Base-by-base conservation (phyloP, 2,797 vertebrate species). In the Alectoris magna region DNA sequence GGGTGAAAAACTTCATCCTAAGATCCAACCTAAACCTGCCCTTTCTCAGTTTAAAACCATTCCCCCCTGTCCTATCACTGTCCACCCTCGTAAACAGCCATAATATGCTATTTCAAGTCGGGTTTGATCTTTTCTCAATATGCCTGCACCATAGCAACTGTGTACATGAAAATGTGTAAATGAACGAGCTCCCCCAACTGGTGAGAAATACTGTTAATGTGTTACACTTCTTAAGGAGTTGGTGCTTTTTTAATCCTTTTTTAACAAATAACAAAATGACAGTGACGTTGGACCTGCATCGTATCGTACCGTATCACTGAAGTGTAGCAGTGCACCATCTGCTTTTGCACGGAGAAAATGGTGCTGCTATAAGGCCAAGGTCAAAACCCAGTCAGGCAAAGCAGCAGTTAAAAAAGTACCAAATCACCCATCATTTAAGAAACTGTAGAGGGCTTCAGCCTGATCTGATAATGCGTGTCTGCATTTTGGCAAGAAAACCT, bases 181-280 rank as follows among this genome's bases (percentile, higher is more conserved):
- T 81, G 63, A 70, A 89, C 70, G 89, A 31, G 84, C 95, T 91
- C 95, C 95, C 92, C 86, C 95, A 58, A 21, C 91, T 69, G 93
- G 88, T 92, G 46, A 58, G 67, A 88, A 80, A 19, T 60, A 48
- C 16, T 34, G 26, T 63, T 90, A 63, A 63, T 11, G 18, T 1
- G 15, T 77, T 68, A 85, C 22, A 21, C 26, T 60, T 34, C 38
- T 44, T 26, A 5, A 34, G 27, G 27, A 31, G 49, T 44, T 36
- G 21, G 10, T 21, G 53, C 36, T 36, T 53, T 66, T 38, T 43
- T 36, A 18, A 41, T 19, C 84, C 72, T 11, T 6, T 23, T 66
- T 24, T 29, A 24, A 11, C 63, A 53, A 31, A 5, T 4, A 43
- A 11, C 12, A 16, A 41, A 55, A 59, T 16, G 13, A 53, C 38